Evolutionary conservation across 2,888 invertebrate genomes (phyloP).

Genomic region (Mesorhabditis spiculigera): DNA sequence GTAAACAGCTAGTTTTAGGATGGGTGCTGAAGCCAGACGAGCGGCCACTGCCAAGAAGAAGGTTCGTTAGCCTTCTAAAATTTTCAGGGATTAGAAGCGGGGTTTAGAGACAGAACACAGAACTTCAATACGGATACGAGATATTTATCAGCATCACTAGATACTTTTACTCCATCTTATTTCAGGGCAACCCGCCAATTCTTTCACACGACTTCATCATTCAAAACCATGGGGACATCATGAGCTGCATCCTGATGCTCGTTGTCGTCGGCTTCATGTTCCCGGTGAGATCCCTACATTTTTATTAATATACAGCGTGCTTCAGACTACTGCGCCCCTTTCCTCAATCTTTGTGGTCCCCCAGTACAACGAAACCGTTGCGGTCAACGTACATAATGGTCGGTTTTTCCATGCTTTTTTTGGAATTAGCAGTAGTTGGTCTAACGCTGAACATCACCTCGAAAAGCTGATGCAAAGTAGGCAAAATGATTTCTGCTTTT

Average conservation of each 20-base stretch:
- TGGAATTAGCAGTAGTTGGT: neutral
- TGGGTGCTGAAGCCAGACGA: slow-evolving; percentile 37
- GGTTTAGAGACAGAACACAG: too few relatives aligned
- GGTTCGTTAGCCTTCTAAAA: slow-evolving; percentile 4
- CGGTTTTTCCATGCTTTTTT: neutral
- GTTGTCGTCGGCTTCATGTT: slow-evolving; percentile 95
- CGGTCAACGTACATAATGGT: neutral
- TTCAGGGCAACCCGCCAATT: slow-evolving; percentile 39
- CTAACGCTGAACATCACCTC: neutral
- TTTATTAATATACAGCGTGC: slow-evolving; percentile 42
- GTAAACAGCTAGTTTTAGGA: slow-evolving; percentile 12
- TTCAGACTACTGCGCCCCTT: slow-evolving; percentile 81
- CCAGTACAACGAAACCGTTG: slow-evolving; percentile 80
- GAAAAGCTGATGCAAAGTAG: neutral
- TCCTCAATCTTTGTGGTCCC: slow-evolving; percentile 91
- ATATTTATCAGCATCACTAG: neutral
- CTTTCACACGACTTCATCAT: slow-evolving; percentile 73
- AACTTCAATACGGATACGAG: neutral
- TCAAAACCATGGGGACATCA: slow-evolving; percentile 98
- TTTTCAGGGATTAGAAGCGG: neutral
- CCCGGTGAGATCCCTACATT: slow-evolving; percentile 70
- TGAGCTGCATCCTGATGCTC: slow-evolving; percentile 95
- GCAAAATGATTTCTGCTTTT: neutral
- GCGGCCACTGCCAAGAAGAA: slow-evolving; percentile 28
- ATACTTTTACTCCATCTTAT: slow-evolving; percentile 11